These are phyloP conservation scores for Eurypyga helias DNA, from an alignment of 2,113 vertebrate genomes.

Conservation along the genomic window DNA sequence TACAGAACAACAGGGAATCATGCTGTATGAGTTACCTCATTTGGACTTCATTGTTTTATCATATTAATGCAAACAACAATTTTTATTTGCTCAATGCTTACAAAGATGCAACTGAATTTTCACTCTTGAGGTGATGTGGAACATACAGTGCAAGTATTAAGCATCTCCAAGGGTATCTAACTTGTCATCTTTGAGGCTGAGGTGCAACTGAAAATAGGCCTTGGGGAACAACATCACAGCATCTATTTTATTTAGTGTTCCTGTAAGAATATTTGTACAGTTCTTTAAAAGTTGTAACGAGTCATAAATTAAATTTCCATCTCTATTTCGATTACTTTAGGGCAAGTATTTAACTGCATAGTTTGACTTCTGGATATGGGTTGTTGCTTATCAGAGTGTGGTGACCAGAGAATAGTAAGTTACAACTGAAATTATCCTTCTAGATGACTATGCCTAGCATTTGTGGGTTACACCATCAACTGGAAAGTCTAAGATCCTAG, in stretches of 20 bases:
- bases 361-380: background rate
- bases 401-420: background rate
- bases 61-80: background rate
- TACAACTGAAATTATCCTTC: background rate
- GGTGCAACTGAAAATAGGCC: accelerated
- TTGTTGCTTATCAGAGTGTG: background rate
- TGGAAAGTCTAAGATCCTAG: background rate
- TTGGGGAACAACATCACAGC: background rate
- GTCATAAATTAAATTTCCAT: background rate
- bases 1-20: background rate
- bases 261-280: background rate
- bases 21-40: background rate
- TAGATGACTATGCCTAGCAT: background rate
- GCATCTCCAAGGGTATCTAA: background rate
- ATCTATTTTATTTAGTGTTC: background rate
- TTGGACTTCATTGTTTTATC: background rate
- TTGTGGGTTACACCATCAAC: background rate
- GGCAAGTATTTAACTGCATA: background rate
- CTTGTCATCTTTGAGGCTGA: background rate
- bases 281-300: background rate
- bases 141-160: background rate
- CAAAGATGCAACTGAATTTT: background rate
- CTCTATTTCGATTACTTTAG: background rate
- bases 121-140: background rate
- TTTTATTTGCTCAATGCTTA: background rate